Percentiles rank a stretch among this genome's conserved stretches.
These are phyloP conservation scores for Tuta absoluta DNA, from an alignment of 2,888 invertebrate species.

Conservation along the genomic window DNA sequence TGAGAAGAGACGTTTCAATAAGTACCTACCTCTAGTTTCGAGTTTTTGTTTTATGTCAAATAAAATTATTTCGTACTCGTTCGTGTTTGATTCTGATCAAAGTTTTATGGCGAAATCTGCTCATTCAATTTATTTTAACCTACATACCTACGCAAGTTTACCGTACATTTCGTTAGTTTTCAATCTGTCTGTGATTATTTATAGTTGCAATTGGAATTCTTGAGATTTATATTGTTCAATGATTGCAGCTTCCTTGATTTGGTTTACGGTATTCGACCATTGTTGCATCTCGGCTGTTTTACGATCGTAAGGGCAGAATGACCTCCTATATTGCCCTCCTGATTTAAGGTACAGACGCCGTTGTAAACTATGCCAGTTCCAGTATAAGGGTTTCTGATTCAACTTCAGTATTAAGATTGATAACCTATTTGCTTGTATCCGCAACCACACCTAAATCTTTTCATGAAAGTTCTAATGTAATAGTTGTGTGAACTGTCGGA, in stretches of 20 bases:
- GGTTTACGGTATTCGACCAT: slow-evolving; percentile 39
- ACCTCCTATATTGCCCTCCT: slow-evolving; percentile 13
- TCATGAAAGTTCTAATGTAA: slow-evolving; percentile 5
- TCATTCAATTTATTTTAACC: not conserved
- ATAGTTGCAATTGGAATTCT: slow-evolving; percentile 30
- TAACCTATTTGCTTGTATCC: not conserved
- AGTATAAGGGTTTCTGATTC: slow-evolving; percentile 1
- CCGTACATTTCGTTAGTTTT: not conserved
- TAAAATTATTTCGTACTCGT: no score
- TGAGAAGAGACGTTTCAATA: not conserved
- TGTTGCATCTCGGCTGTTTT: slow-evolving; percentile 27
- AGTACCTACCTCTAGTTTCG: no score
- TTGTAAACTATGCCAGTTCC: slow-evolving; percentile 12
- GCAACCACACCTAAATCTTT: slow-evolving; percentile 3
- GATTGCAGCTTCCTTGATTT: slow-evolving; percentile 39
- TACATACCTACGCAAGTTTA: not conserved
- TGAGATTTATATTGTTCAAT: slow-evolving; percentile 32
- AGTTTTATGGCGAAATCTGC: not conserved
- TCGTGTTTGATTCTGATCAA: not conserved
- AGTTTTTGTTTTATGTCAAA: slow-evolving; percentile 10
- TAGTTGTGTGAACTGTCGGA: not conserved
- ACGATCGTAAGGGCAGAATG: slow-evolving; percentile 24
- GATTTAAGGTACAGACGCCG: slow-evolving; percentile 9
- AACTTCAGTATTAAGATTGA: slow-evolving; percentile 18
- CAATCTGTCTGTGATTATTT: slow-evolving; percentile 19